Conservation (phyloP, 2,888 invertebrate species). For the Pedicia rivosa region DNA sequence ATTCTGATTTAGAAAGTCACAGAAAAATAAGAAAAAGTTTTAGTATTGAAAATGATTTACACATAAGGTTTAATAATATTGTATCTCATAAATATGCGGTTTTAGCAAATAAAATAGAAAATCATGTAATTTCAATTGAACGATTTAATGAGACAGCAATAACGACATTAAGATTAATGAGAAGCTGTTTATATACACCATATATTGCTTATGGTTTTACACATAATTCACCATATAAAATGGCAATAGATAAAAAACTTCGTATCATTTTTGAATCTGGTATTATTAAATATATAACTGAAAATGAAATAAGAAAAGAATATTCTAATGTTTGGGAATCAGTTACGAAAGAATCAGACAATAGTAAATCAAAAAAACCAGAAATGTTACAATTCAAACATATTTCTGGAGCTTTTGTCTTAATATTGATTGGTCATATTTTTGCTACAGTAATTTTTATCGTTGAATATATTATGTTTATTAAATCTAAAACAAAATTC, state of each 20-base stretch:
- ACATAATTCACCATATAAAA: slow-evolving; percentile 5
- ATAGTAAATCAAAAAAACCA: background rate
- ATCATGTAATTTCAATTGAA: background rate
- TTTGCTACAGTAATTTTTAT: background rate
- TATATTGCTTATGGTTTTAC: background rate
- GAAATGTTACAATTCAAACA: background rate
- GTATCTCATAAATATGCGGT: slow-evolving; percentile 1
- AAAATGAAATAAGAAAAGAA: background rate
- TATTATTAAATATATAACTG: background rate
- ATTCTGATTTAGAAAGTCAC: background rate
- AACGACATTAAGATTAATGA: background rate
- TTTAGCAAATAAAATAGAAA: background rate
- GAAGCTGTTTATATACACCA: slow-evolving; percentile 2
- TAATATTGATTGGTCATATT: background rate
- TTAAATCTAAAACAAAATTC: too few relatives aligned
- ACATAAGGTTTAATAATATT: background rate
- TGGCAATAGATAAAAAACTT: background rate
- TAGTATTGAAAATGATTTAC: background rate
- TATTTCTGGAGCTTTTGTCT: slow-evolving; percentile 3
- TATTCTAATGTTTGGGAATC: background rate
- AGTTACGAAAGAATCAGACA: background rate
- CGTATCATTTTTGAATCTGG: slow-evolving; percentile 2
- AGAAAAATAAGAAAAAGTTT: background rate
- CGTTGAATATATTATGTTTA: background rate
- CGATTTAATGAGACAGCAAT: background rate